These are phyloP conservation scores for Tenodera sinensis DNA, from an alignment of 2,888 invertebrate genomes.

Conservation along the genomic window DNA sequence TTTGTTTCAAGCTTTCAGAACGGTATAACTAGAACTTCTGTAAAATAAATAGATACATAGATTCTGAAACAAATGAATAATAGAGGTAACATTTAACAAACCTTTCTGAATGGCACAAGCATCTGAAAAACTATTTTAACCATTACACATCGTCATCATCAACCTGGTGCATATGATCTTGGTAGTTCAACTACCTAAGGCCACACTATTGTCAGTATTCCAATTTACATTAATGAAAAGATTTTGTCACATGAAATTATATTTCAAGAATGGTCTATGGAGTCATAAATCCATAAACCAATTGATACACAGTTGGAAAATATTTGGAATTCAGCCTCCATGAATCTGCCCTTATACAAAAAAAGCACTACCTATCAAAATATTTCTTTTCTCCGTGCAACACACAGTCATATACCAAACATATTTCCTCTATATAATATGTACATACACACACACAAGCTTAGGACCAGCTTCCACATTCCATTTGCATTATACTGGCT, in stretches of 20 bases:
- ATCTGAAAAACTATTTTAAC: background rate
- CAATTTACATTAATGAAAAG: background rate
- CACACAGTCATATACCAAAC: background rate
- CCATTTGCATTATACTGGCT: background rate
- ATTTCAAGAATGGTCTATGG: background rate
- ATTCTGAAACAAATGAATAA: background rate
- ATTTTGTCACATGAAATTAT: background rate
- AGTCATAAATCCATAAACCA: background rate
- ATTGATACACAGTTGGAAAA: background rate
- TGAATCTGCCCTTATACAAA: background rate
- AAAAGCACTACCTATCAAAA: background rate
- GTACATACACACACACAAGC: background rate
- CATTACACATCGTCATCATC: background rate
- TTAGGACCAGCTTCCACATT: background rate
- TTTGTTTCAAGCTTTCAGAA: background rate
- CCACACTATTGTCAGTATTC: background rate
- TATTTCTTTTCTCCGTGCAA: background rate
- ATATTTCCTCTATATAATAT: background rate
- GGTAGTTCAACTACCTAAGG: background rate
- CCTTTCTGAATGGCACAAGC: background rate
- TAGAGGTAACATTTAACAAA: background rate
- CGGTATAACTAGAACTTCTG: background rate
- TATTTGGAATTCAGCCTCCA: background rate
- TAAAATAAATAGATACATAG: background rate
- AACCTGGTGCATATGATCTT: background rate